These are phyloP conservation scores for Xiphorhynchus erythropygius DNA, from an alignment of 2,797 vertebrate species.

Conservation along the genomic window DNA sequence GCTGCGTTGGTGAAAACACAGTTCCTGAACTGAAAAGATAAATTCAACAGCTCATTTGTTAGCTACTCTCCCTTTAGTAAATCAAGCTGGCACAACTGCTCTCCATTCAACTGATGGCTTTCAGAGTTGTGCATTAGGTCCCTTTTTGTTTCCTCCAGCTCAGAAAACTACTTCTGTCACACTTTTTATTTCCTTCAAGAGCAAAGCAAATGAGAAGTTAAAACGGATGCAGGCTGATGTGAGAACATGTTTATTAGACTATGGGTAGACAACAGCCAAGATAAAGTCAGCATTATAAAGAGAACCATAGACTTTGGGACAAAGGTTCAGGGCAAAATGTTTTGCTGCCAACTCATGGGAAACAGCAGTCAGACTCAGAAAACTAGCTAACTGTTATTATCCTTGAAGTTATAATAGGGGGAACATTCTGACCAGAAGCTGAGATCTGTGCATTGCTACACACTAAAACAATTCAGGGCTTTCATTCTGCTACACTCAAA, in stretches of 20 bases:
- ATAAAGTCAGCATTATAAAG: constrained; percentile 42
- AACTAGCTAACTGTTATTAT: not conserved
- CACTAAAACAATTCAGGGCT: not conserved
- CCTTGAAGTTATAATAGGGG: not conserved
- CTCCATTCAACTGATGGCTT: not conserved
- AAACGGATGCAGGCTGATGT: not conserved
- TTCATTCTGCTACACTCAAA: not conserved
- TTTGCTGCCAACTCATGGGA: not conserved
- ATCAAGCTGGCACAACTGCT: constrained; percentile 12
- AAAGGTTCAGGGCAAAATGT: constrained; percentile 45
- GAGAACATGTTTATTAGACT: constrained; percentile 9
- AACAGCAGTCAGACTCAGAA: not conserved
- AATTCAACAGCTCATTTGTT: constrained; percentile 72
- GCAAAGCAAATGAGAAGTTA: not conserved
- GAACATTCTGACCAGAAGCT: not conserved
- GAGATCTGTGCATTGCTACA: not conserved
- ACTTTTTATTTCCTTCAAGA: not conserved
- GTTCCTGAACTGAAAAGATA: constrained; percentile 62
- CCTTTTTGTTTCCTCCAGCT: not conserved
- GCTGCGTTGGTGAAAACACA: not conserved
- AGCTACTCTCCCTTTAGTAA: constrained; percentile 56
- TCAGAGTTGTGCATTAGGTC: not conserved
- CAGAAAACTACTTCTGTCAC: not conserved
- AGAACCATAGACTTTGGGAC: constrained; percentile 41
- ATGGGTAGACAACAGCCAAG: not conserved